phyloP scores from a whole-genome alignment of 2,797 vertebrate species.

The Parambassis ranga region DNA sequence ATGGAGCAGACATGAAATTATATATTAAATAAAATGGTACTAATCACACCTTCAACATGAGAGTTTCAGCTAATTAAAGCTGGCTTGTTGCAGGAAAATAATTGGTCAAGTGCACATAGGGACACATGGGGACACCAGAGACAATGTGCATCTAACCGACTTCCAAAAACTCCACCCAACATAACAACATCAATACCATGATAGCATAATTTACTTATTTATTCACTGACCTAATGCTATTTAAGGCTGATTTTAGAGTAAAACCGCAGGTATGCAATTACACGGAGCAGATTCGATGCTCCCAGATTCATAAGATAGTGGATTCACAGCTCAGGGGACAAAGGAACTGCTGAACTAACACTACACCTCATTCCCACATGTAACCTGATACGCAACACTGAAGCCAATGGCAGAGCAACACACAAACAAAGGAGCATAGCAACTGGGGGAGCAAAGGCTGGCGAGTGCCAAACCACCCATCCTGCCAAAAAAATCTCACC shows the following conservation, averaged over 20 bases:
- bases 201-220: conserved; percentile 34
- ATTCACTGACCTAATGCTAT: conserved; percentile 39
- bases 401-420: conserved; percentile 67
- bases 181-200: conserved; percentile 14
- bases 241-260: conserved; percentile 28
- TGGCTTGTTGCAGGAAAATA: not conserved
- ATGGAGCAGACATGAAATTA: not conserved
- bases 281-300: conserved; percentile 31
- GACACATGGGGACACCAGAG: too few relatives aligned
- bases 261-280: conserved; percentile 42
- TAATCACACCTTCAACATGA: conserved; percentile 1
- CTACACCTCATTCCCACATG: conserved; percentile 70
- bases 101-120: conserved; percentile 8
- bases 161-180: not conserved
- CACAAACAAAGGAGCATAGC: conserved; percentile 77
- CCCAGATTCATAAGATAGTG: conserved; percentile 45
- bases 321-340: conserved; percentile 68
- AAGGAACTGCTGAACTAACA: conserved; percentile 74
- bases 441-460: conserved; percentile 54
- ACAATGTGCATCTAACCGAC: too few relatives aligned
- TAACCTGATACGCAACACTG: conserved; percentile 61
- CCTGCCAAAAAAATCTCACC: conserved; percentile 40
- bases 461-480: conserved; percentile 32
- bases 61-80: conserved; percentile 25
- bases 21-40: not conserved